Base-by-base conservation (phyloP, 2,888 invertebrate genomes). In the Acholoe squamosa region DNA sequence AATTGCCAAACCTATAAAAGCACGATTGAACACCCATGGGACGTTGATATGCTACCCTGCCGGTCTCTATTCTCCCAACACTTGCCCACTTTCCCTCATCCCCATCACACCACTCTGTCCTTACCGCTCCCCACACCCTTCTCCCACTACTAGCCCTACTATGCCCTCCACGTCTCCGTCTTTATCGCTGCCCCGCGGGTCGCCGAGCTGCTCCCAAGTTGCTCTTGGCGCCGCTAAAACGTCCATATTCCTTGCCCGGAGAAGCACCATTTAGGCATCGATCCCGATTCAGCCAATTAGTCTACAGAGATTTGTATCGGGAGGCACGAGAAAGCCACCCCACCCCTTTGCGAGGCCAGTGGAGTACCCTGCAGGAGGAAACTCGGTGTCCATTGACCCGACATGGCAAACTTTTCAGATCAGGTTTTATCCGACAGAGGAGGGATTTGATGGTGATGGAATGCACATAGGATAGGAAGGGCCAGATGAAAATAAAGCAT, bases 201-300 rank as follows among this genome's bases (percentile, higher is more conserved):
- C 71, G 14, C 25, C 71, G 31, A 28, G 71, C 71, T 71, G 71
- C 25, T 71, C 71, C n/a, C 61, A 19, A n/a, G 61, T 19, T n/a
- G 71, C 5, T 31, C 71, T 71, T 28, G 31, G 25, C 71, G 25
- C 71, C 3, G 71, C 71, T 71, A 71, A 71, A 71, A 71, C 25
- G 71, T 71, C 71, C 71, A 71, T 71, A 71, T 25, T 71, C 28
- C 71, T 16, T 5, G 71, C 28, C 71, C 43, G 43, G 71, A 28
- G 71, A 71, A 71, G 71, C 71, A 71, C 71, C 71, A 71, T 71
- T 71, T 71, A 71, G 71, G 71, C 71, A 71, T 71, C 71, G 71
- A 71, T 71, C 71, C 71, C 71, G 71, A 71, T 71, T 71, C 71
- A 71, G 71, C 71, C 71, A 71, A 71, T 25, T 71, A 71, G 71